These are phyloP conservation scores for Odontocolon sp. DNA, from an alignment of 2,888 invertebrate genomes.

Conservation along the genomic window DNA sequence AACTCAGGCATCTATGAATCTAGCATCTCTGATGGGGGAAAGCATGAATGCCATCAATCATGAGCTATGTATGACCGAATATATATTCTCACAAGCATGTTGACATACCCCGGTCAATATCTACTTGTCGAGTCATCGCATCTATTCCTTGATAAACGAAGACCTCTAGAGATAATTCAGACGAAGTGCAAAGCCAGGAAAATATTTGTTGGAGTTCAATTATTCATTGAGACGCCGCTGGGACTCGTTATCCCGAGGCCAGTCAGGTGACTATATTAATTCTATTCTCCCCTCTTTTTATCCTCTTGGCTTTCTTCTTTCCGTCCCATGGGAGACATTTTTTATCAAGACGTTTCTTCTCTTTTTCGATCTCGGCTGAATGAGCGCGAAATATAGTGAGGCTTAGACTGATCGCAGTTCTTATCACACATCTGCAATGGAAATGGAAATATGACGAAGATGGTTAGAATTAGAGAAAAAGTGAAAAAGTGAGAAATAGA, in stretches of 20 bases:
- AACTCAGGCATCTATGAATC: too few relatives aligned
- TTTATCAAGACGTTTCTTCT: background rate
- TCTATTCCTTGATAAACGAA: too few relatives aligned
- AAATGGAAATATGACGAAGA: slow-evolving; percentile 20
- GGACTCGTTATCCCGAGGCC: slow-evolving; percentile 22
- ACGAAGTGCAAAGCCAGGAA: background rate
- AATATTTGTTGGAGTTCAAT: background rate
- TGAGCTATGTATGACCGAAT: too few relatives aligned
- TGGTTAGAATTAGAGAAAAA: slow-evolving; percentile 13
- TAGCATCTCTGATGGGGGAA: too few relatives aligned
- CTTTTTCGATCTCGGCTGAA: background rate
- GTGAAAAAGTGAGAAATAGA: background rate
- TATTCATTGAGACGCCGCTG: background rate
- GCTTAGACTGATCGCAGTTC: slow-evolving; percentile 37
- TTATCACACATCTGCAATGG: slow-evolving; percentile 10
- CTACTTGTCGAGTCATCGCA: too few relatives aligned
- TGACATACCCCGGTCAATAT: too few relatives aligned
- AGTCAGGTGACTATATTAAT: slow-evolving; percentile 26
- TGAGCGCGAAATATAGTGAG: slow-evolving; percentile 28
- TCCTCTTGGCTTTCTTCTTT: too few relatives aligned
- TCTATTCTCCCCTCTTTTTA: slow-evolving; percentile 14
- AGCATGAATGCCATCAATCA: too few relatives aligned
- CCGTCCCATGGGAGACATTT: slow-evolving; percentile 4
- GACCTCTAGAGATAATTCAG: background rate
- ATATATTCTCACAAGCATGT: too few relatives aligned